Evolutionary conservation across 2,888 invertebrate species (phyloP).

Genomic region (Byasa hedistus): DNA sequence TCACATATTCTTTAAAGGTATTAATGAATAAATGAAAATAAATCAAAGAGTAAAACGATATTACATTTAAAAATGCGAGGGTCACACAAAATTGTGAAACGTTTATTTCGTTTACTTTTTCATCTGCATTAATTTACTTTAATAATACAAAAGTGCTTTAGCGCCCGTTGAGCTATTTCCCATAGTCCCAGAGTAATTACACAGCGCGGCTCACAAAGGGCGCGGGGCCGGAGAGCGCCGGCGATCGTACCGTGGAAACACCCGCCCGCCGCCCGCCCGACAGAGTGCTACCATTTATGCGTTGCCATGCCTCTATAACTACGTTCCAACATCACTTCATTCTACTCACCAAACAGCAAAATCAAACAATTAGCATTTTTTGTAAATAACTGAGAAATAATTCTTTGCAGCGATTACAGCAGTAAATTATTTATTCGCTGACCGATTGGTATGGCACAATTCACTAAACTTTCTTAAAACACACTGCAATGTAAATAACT

Average conservation of each 20-base stretch:
- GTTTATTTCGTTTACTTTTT: constrained; percentile 36
- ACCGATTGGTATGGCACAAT: too few relatives aligned
- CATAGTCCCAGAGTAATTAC: constrained; percentile 76
- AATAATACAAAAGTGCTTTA: constrained; percentile 65
- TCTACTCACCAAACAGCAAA: constrained; percentile 15
- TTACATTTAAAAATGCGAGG: not conserved
- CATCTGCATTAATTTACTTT: constrained; percentile 61
- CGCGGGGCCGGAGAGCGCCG: constrained; percentile 44
- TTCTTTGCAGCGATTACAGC: too few relatives aligned
- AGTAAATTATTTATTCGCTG: too few relatives aligned
- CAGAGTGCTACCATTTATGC: constrained; percentile 27
- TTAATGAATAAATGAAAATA: too few relatives aligned
- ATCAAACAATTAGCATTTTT: constrained; percentile 17
- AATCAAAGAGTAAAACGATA: not conserved
- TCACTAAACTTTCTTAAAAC: too few relatives aligned
- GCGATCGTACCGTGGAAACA: constrained; percentile 37
- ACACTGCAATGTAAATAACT: too few relatives aligned
- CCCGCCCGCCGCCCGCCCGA: not conserved
- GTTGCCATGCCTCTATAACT: constrained; percentile 28
- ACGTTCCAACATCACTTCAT: constrained; percentile 25
- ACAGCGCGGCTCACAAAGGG: constrained; percentile 65
- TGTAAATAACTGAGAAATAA: not conserved
- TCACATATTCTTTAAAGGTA: too few relatives aligned
- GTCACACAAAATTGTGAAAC: constrained; percentile 22
- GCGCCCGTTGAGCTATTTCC: constrained; percentile 68